Evolutionary conservation across 1,140 invertebrate species (phyloP), one percentile per base, ranked within the genome.

Genomic region (Scaptomyza graminum): DNA sequence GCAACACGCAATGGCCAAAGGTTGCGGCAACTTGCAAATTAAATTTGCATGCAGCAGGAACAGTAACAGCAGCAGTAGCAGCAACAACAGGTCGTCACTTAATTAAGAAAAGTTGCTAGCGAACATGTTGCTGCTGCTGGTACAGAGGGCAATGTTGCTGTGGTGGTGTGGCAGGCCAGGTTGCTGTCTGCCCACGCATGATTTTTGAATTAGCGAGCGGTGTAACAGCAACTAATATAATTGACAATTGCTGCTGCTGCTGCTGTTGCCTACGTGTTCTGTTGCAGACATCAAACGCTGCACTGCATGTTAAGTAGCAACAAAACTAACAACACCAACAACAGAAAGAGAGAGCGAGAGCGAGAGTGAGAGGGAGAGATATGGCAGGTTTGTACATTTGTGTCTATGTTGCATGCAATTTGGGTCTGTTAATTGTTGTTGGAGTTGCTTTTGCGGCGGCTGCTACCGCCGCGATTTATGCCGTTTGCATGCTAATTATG

Each of bases 401-500:
- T 34, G 13, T 31, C n/a, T 50, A 12, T 50, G 83, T 76, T 83
- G 83, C 83, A 83, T 87, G 83, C 83, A 88, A 87, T 88, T 88
- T 88, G 79, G 83, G 83, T 83, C 73, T 88, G 83, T 88, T 87
- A 87, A 87, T 87, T 87, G 83, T 87, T 88, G 75, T 88, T 83
- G 74, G 63, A 79, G 69, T 28, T 52, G 49, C 11, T 28, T 50
- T 16, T 52, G 39, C 9, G 16, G 57, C 16, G 18, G 59, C 37
- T 43, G 57, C 13, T 52, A 46, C 46, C 57, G 65, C 73, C 76
- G 83, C 79, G 79, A 88, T 88, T 88, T 88, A 88, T 88, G 83
- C 83, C 83, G 83, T 66, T 79, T 88, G 83, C 84, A 88, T 88
- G 83, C 83, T 88, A 88, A 88, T 88, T 88, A 88, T 88, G 79